Conservation (phyloP, 2,797 vertebrate species). For the Sarcophilus harrisii region DNA sequence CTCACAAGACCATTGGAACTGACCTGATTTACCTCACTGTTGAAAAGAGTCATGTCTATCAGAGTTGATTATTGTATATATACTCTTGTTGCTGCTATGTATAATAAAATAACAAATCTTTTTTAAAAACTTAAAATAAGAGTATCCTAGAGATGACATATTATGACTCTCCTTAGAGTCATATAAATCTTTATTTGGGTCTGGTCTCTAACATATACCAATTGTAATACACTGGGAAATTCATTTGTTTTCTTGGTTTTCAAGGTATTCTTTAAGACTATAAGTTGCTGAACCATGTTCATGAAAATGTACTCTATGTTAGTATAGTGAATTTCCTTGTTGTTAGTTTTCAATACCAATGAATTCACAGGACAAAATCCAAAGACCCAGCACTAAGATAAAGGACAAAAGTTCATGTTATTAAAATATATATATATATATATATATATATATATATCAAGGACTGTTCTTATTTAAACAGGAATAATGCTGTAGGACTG, state of each 20-base stretch:
- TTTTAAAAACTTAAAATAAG: not conserved
- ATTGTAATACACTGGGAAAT: not conserved
- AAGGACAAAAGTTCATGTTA: not conserved
- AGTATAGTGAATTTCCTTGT: not conserved
- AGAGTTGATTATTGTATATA: too few species aligned
- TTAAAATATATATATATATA: too few species aligned
- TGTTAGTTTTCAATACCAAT: not conserved
- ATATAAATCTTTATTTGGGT: not conserved
- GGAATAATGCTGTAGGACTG: not conserved
- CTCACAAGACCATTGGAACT: too few species aligned
- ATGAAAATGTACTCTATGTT: not conserved
- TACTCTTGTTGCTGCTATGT: too few species aligned
- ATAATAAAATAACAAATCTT: too few species aligned
- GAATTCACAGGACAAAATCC: not conserved
- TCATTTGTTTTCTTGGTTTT: not conserved
- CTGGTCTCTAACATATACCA: not conserved
- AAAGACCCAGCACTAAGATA: not conserved
- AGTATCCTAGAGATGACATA: not conserved
- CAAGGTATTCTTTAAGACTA: not conserved
- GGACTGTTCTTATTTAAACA: not conserved
- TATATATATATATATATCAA: too few species aligned
- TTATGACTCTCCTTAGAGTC: not conserved
- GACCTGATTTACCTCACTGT: too few species aligned
- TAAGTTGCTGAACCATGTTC: not conserved
- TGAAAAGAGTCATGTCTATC: too few species aligned